Conservation (phyloP, 1,140 invertebrate genomes). For the Tyrophagus putrescentiae region DNA sequence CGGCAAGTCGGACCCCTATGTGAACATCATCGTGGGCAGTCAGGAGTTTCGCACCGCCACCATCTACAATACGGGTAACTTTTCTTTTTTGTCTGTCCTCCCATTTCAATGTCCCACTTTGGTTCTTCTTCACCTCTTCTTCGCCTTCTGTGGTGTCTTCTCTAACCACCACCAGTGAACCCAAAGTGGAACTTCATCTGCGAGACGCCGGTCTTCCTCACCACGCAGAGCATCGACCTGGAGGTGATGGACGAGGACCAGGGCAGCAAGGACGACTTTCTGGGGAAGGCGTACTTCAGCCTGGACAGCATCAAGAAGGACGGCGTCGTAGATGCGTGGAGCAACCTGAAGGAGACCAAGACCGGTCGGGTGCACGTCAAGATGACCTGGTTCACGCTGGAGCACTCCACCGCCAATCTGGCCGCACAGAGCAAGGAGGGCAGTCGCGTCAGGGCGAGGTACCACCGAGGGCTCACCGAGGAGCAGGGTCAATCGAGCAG, state of each 20-base stretch:
- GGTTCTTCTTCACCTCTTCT: too few relatives aligned
- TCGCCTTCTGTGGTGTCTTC: too few relatives aligned
- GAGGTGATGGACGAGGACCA: slow-evolving; percentile 66
- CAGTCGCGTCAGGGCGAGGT: slow-evolving; percentile 13
- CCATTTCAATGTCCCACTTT: too few relatives aligned
- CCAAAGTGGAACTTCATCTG: slow-evolving; percentile 88
- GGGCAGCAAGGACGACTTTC: slow-evolving; percentile 58
- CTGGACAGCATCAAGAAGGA: background rate
- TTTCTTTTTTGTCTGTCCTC: too few relatives aligned
- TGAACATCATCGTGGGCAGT: slow-evolving; percentile 49
- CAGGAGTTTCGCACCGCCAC: slow-evolving; percentile 64
- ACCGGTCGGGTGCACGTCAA: slow-evolving; percentile 76
- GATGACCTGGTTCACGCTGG: slow-evolving; percentile 68
- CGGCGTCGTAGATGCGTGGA: slow-evolving; percentile 45
- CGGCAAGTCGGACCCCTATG: slow-evolving; percentile 90
- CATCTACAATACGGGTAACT: slow-evolving; percentile 72
- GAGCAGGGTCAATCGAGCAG: too few relatives aligned
- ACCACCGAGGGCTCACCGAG: background rate
- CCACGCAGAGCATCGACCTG: slow-evolving; percentile 58
- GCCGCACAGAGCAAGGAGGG: slow-evolving; percentile 35
- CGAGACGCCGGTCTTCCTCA: slow-evolving; percentile 46
- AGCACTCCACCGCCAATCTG: slow-evolving; percentile 40
- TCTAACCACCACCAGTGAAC: too few relatives aligned
- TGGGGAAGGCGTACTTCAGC: slow-evolving; percentile 46
- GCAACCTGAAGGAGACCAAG: slow-evolving; percentile 79